These are phyloP conservation scores for Eristalinus aeneus DNA, from an alignment of 2,888 invertebrate genomes.

Conservation along the genomic window DNA sequence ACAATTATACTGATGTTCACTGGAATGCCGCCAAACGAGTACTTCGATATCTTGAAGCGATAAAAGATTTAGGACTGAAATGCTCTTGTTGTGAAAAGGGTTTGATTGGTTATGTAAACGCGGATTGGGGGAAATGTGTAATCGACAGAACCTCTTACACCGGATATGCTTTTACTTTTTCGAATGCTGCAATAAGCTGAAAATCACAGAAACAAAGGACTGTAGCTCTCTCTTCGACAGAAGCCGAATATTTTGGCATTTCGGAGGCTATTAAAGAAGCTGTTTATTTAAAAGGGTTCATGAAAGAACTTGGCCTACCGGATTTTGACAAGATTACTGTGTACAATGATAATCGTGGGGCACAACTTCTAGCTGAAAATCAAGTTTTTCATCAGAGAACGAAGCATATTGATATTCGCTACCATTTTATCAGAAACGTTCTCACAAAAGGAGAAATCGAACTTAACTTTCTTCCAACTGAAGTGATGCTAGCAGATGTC, in stretches of 20 bases:
- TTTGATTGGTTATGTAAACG: background rate
- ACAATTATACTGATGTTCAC: slow-evolving; percentile 11
- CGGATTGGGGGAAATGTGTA: background rate
- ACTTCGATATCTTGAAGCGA: slow-evolving; percentile 22
- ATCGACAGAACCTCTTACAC: slow-evolving; percentile 5
- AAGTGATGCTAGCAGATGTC: background rate
- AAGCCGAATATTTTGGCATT: background rate
- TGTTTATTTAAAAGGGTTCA: background rate
- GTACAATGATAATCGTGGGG: background rate
- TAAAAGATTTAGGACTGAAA: background rate
- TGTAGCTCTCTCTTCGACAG: too few relatives aligned
- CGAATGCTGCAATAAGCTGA: slow-evolving; percentile 13
- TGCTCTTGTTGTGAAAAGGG: background rate
- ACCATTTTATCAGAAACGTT: background rate
- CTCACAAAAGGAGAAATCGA: background rate
- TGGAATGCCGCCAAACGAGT: slow-evolving; percentile 34
- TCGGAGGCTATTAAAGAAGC: background rate
- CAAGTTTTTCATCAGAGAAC: background rate
- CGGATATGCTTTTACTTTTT: slow-evolving; percentile 13
- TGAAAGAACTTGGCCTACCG: background rate
- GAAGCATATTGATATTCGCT: background rate
- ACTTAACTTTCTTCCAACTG: background rate
- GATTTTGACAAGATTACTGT: background rate
- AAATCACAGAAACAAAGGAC: slow-evolving; percentile 2
- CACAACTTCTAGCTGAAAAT: background rate